Base-by-base conservation (phyloP, 2,113 vertebrate genomes). In the Aix galericulata region DNA sequence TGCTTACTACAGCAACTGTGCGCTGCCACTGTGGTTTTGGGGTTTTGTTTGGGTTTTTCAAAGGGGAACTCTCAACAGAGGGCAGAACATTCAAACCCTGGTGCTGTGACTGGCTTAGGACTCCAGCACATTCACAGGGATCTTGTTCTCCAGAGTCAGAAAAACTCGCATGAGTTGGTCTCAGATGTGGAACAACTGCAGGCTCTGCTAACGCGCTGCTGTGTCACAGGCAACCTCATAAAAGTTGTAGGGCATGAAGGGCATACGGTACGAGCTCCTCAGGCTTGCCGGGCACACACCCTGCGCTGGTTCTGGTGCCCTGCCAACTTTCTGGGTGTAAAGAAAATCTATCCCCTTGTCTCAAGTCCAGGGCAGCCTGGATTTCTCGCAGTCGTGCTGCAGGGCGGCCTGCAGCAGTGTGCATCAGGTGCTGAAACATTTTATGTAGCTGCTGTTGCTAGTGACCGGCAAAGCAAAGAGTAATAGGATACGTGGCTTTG, bases 141-240 rank as follows among this genome's bases (percentile, higher is more conserved):
- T 38, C 59, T 90, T 71, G 36, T 52, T 15, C 31, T 88, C 52
- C 46, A 46, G 17, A 67, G 13, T 25, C 40, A 63, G 63, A 88
- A 83, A 77, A 81, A 22, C 5, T 44, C 50, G 23, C 4, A 15
- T 31, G 50, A 86, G 56, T 23, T n/a, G 83, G 88, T 71, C 46
- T 77, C 46, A 32, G 32, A 27, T 3, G 4, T 2, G 12, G 46
- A 62, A 26, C 1, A 2, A 29, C 6, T 1, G 1, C 27, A 38
- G 72, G 25, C 32, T 86, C 66, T 75, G 27, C 67, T 73, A 46
- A 36, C 2, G 2, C 2, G 5, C 29, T 72, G 75, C 38, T 81
- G 20, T 78, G 27, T 64, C 71, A 29, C 1, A 0, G 46, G 29
- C 48, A 68, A 27, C 22, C 21, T 82, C 2, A 0, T 52, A 55